Evolutionary conservation across 2,888 invertebrate species (phyloP).

Genomic region (Caenorhabditis wallacei): DNA sequence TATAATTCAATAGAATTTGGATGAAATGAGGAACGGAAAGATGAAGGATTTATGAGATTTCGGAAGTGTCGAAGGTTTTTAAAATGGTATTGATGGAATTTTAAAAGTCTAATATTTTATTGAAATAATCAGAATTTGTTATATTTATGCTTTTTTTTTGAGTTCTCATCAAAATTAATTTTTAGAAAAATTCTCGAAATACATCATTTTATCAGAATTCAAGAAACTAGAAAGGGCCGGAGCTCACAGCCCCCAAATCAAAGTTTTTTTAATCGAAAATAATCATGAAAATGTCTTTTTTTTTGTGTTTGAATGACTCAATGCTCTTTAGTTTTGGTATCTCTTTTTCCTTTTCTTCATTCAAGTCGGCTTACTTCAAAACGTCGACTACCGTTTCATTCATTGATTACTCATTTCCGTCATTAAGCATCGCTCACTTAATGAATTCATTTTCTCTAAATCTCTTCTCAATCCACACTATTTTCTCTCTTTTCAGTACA

Average conservation of each 20-base stretch:
- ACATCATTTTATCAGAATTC: no score
- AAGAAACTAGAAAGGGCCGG: no score
- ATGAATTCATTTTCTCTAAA: constrained; percentile 40
- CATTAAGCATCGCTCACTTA: constrained; percentile 40
- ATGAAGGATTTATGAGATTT: constrained; percentile 28
- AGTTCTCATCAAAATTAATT: no score
- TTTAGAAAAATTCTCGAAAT: no score
- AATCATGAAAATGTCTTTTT: no score
- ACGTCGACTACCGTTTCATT: constrained; percentile 26
- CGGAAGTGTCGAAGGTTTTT: not conserved
- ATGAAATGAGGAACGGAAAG: constrained; percentile 49
- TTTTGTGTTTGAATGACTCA: not conserved
- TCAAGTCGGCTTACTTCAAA: constrained; percentile 47
- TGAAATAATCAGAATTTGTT: no score
- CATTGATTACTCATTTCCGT: constrained; percentile 61
- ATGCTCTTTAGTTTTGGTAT: constrained; percentile 1
- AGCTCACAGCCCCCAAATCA: no score
- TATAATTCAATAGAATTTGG: constrained; percentile 49
- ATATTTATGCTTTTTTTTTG: no score
- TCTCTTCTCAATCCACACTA: constrained; percentile 8
- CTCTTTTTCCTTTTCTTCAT: not conserved
- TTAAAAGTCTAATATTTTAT: no score
- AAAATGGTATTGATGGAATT: no score
- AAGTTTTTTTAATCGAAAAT: no score
- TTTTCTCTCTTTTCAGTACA: constrained; percentile 27